A percentile compares a stretch with the other conserved stretches of the same genome.
phyloP scores from a whole-genome alignment of 2,888 invertebrate genomes.

The Escarpia spicata region DNA sequence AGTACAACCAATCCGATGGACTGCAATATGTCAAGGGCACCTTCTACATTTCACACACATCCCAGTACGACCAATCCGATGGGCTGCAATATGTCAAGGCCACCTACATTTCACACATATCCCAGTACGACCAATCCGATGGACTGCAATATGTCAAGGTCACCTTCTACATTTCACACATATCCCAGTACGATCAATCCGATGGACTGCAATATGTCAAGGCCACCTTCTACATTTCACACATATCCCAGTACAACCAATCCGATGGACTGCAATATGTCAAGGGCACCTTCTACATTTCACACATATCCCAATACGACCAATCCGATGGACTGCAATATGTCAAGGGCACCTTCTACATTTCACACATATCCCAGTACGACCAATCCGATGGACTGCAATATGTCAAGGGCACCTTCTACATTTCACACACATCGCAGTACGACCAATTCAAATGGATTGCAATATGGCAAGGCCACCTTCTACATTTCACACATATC shows the following conservation, averaged over 20 bases:
- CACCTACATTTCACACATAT: slow-evolving; percentile 78
- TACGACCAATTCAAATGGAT: slow-evolving; percentile 74
- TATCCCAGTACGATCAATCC: slow-evolving; percentile 71
- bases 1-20: slow-evolving; percentile 71
- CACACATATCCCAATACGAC: slow-evolving; percentile 77
- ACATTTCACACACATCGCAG: slow-evolving; percentile 73
- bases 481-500: slow-evolving; percentile 77
- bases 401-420: slow-evolving; percentile 36
- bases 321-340: slow-evolving; percentile 74
- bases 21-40: slow-evolving; percentile 67
- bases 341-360: not conserved
- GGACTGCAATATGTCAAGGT: slow-evolving; percentile 73
- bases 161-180: slow-evolving; percentile 73
- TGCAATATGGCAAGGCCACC: slow-evolving; percentile 56
- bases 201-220: slow-evolving; percentile 73
- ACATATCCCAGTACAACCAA: slow-evolving; percentile 74
- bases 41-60: not conserved
- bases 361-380: slow-evolving; percentile 79
- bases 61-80: slow-evolving; percentile 66
- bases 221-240: slow-evolving; percentile 69
- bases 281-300: slow-evolving; percentile 64
- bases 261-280: slow-evolving; percentile 74
- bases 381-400: slow-evolving; percentile 74
- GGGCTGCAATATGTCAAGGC: slow-evolving; percentile 73
- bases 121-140: slow-evolving; percentile 66